phyloP scores from a whole-genome alignment of 2,888 invertebrate species.

The Euzophera pinguis region DNA sequence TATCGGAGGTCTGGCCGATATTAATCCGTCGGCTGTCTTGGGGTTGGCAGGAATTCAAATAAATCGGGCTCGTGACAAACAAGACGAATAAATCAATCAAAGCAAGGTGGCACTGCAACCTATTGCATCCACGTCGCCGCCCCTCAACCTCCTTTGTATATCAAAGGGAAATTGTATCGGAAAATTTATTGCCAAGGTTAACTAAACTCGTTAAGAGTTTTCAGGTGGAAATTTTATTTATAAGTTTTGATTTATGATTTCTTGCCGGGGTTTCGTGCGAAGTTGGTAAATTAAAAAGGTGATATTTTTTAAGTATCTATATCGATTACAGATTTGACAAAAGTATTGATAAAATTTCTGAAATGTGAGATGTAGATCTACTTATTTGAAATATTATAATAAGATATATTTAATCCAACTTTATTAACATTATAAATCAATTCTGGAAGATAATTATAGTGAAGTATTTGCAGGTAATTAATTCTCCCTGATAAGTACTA shows the following conservation, averaged over 20 bases:
- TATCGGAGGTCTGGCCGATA: slow-evolving; percentile 72
- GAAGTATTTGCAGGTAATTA: no score
- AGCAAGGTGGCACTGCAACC: slow-evolving; percentile 71
- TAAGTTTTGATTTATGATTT: slow-evolving; percentile 62
- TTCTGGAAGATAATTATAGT: no score
- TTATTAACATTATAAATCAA: background rate
- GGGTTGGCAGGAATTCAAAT: slow-evolving; percentile 79
- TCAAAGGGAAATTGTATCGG: slow-evolving; percentile 71
- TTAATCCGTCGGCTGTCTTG: slow-evolving; percentile 75
- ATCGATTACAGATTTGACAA: no score
- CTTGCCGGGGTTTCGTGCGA: slow-evolving; percentile 21
- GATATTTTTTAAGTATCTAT: background rate
- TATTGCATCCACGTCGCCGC: slow-evolving; percentile 55
- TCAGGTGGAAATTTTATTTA: slow-evolving; percentile 62
- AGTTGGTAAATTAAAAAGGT: slow-evolving; percentile 14
- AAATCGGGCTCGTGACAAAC: slow-evolving; percentile 78
- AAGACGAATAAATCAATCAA: slow-evolving; percentile 80
- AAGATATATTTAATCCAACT: background rate
- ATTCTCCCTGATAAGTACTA: no score
- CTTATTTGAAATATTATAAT: background rate
- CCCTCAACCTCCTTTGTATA: slow-evolving; percentile 47
- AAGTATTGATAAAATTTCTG: no score
- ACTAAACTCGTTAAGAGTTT: slow-evolving; percentile 73
- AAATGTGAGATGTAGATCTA: no score
- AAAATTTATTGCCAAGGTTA: slow-evolving; percentile 71